Percentiles rank a stretch among this genome's conserved stretches.
Conservation (phyloP, 2,113 vertebrate genomes). For the Sciurus niger region DNA sequence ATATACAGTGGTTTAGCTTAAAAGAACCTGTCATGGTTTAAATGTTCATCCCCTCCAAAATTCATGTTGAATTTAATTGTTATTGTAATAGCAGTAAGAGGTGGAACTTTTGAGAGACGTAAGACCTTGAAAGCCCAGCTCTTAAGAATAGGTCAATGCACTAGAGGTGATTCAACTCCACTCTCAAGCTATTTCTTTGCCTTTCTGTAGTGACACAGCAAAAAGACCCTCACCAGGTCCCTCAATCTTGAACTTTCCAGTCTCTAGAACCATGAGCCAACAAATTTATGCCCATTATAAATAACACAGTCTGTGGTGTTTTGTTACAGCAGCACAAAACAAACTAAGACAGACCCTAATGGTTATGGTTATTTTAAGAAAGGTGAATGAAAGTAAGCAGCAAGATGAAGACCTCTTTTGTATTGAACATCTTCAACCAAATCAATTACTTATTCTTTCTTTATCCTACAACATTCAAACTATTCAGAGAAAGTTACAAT, state of each 20-base stretch:
- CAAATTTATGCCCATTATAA: background rate
- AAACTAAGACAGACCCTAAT: background rate
- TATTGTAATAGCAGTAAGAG: background rate
- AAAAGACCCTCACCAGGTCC: background rate
- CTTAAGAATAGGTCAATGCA: background rate
- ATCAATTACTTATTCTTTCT: background rate
- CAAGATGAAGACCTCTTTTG: background rate
- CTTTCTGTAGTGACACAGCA: background rate
- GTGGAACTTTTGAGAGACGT: no score
- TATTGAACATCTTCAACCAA: conserved; percentile 13
- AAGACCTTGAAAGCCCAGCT: background rate
- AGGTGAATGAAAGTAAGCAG: background rate
- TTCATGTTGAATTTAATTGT: background rate
- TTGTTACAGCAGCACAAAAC: background rate
- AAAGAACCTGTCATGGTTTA: background rate
- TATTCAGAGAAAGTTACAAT: conserved; percentile 11
- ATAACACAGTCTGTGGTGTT: background rate
- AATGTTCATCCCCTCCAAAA: background rate
- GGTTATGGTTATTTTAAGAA: background rate
- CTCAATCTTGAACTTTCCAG: background rate
- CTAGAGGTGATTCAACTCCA: no score
- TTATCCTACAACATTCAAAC: background rate
- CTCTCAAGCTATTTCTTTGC: background rate
- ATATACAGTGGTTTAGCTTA: background rate
- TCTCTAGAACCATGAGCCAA: background rate